Evolutionary conservation across 2,113 vertebrate species (phyloP).

Genomic region (Nycticebus coucang): DNA sequence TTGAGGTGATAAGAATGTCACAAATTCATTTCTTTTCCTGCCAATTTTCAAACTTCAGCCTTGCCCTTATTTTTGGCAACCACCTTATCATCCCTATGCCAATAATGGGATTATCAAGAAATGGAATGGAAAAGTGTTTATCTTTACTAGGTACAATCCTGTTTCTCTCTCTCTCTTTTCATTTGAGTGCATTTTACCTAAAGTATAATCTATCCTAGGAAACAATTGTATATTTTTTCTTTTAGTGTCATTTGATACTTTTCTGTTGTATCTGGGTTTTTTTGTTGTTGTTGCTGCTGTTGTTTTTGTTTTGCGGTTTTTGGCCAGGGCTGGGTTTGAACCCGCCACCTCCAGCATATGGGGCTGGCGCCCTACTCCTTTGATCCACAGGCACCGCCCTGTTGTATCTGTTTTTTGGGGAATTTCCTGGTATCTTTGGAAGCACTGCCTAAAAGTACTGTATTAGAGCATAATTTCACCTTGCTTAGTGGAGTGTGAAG

Average conservation of each 20-base stretch:
- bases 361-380: too few relatives aligned
- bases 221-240: background rate
- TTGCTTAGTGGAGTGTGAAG: background rate
- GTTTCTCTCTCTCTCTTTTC: background rate
- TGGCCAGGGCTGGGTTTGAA: too few relatives aligned
- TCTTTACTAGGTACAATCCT: background rate
- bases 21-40: background rate
- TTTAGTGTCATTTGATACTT: background rate
- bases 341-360: too few relatives aligned
- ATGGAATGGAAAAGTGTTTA: constrained; percentile 24
- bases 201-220: background rate
- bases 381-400: too few relatives aligned
- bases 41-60: background rate
- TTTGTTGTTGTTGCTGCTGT: too few relatives aligned
- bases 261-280: background rate
- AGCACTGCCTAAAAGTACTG: background rate
- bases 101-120: background rate
- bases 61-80: constrained; percentile 30
- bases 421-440: background rate
- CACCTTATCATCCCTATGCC: background rate
- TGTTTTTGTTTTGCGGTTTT: too few relatives aligned
- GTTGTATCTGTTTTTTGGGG: background rate
- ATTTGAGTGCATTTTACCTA: background rate
- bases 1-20: background rate
- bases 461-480: background rate